Evolutionary conservation across 2,888 invertebrate species (phyloP), one percentile per base, ranked within the genome.

Genomic region (Zaprionus obscuricornis): DNA sequence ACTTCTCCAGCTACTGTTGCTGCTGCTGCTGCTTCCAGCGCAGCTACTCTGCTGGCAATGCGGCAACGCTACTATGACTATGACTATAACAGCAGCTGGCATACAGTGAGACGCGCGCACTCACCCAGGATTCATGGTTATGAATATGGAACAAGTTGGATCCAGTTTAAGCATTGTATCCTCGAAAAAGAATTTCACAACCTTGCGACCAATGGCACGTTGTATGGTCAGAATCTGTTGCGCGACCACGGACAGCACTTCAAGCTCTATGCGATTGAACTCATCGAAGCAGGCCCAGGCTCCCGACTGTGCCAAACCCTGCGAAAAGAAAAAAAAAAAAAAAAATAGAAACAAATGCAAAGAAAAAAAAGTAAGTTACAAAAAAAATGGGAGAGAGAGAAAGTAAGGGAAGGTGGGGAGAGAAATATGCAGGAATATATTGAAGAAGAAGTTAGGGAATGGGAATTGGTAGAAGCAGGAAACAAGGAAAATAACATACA

Each of bases 211-310:
- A 70, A 97, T 94, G 0, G 97, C 97, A 85, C 95, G 93, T 91
- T 97, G 97, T 88, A 98, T 97, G 88, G 95, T 95, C 52, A 95
- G 92, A 90, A 98, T 97, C 91, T 98, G 98, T 91, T 98, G 98
- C 14, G 97, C 97, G 20, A 98, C 96, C 57, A 98, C 97, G 1
- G 97, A 97, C 52, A 98, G 90, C 54, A 97, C 97, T 89, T 97
- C 97, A 86, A 97, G 91, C 88, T 97, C 97, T 74, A 97, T 97
- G 67, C 97, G 93, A 91, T 98, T 97, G 92, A 98, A 97, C 91
- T 98, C 97, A 89, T 97, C 97, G 91, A 97, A 97, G 89, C 97
- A 97, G 5, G 97, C 95, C 97, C 97, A 97, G 0, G 97, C 96
- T 11, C 98, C 98, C 7, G 97, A 94, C 87, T 96, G 96, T 0